Conservation (phyloP, 2,113 vertebrate genomes). For the Xenopus borealis region DNA sequence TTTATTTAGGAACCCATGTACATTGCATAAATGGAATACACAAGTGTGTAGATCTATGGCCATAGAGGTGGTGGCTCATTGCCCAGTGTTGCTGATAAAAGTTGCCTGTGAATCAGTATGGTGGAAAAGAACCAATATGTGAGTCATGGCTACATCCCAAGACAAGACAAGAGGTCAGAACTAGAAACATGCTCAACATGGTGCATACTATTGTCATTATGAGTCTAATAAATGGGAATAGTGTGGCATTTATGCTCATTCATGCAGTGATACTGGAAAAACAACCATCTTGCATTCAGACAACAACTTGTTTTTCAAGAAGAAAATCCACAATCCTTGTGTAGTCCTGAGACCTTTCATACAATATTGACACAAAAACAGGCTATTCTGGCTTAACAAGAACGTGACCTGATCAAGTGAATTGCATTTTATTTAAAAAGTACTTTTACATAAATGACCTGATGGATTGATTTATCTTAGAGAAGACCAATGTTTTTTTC, state of each 20-base stretch:
- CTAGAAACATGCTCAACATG: neutral
- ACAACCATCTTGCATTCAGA: neutral
- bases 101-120: conserved; percentile 5
- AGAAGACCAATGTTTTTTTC: too few relatives aligned
- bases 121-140: neutral
- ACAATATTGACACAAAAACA: conserved; percentile 9
- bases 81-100: neutral
- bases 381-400: neutral
- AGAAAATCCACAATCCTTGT: neutral
- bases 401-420: neutral
- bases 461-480: too few relatives aligned
- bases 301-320: too few relatives aligned
- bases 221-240: neutral
- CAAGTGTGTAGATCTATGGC: too few relatives aligned
- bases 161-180: neutral
- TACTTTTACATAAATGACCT: too few relatives aligned
- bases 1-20: too few relatives aligned
- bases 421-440: too few relatives aligned
- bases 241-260: neutral
- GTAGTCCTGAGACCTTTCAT: neutral
- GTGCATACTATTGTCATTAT: neutral
- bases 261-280: neutral
- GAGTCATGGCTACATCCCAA: neutral
- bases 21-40: too few relatives aligned
- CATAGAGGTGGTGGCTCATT: too few relatives aligned